Percentiles rank a stretch among this genome's conserved stretches.
Conservation (phyloP, 2,797 vertebrate species). For the Naso thynnoides region DNA sequence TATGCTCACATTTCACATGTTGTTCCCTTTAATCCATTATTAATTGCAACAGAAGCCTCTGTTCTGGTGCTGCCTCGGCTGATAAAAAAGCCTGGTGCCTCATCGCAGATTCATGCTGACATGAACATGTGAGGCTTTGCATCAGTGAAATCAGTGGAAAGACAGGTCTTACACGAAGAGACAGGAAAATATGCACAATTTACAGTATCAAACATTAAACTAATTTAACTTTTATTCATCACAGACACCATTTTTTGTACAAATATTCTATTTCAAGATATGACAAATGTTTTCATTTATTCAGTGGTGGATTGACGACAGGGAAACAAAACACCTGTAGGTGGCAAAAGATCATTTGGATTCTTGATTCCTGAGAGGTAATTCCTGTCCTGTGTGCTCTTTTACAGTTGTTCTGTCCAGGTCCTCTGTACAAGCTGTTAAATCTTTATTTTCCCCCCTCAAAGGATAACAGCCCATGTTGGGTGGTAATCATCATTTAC, state of each 20-base stretch:
- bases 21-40: conserved; percentile 67
- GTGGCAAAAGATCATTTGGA: conserved; percentile 13
- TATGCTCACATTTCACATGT: conserved; percentile 21
- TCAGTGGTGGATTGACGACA: conserved; percentile 5
- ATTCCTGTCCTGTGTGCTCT: conserved; percentile 13
- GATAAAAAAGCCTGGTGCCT: conserved; percentile 39
- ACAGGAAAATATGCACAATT: conserved; percentile 9
- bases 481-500: conserved; percentile 19
- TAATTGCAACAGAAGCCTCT: conserved; percentile 49
- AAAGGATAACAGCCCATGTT: background rate
- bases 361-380: conserved; percentile 11
- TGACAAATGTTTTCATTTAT: conserved; percentile 62
- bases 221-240: conserved; percentile 14
- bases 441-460: too few relatives aligned
- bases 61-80: conserved; percentile 40
- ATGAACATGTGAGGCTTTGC: conserved; percentile 4
- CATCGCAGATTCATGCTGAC: conserved; percentile 33
- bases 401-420: conserved; percentile 5
- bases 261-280: conserved; percentile 82
- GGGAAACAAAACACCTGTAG: conserved; percentile 20
- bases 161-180: background rate
- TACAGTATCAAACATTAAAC: conserved; percentile 11
- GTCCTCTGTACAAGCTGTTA: conserved; percentile 24
- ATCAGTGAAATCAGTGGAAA: conserved; percentile 23
- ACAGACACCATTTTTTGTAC: conserved; percentile 54